Conservation (phyloP, 1,140 invertebrate genomes). For the Megalopta genalis region DNA sequence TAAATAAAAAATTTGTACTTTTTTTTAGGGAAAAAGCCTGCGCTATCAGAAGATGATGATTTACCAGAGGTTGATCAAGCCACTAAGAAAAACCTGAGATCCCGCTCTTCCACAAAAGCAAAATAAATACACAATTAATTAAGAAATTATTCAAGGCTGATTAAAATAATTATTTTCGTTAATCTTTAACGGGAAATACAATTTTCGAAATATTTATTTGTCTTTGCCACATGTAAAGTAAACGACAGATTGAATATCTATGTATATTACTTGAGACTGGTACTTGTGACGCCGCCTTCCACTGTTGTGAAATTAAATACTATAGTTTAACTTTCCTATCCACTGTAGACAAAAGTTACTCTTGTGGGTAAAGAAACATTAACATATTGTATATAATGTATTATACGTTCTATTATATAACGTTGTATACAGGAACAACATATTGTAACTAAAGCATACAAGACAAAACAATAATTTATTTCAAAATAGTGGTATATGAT, state of each 20-base stretch:
- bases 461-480: not conserved
- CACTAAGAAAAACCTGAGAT: conserved; percentile 81
- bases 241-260: not conserved
- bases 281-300: not conserved
- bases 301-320: not conserved
- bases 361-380: not conserved
- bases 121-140: conserved; percentile 69
- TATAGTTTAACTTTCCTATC: not conserved
- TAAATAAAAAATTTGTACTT: conserved; percentile 12
- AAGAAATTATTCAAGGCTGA: conserved; percentile 35
- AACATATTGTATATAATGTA: conserved; percentile 12
- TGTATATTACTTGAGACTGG: not conserved
- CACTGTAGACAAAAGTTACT: not conserved
- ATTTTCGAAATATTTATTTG: not conserved
- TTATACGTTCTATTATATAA: not conserved
- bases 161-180: conserved; percentile 28
- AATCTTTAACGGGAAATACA: not conserved
- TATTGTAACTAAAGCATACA: not conserved
- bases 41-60: conserved; percentile 83
- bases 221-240: not conserved
- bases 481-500: not conserved
- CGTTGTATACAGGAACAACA: not conserved
- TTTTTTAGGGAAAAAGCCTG: conserved; percentile 75
- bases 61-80: conserved; percentile 86
- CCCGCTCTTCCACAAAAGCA: conserved; percentile 73